Conservation (phyloP, 2,888 invertebrate genomes). For the Cenopis cana region DNA sequence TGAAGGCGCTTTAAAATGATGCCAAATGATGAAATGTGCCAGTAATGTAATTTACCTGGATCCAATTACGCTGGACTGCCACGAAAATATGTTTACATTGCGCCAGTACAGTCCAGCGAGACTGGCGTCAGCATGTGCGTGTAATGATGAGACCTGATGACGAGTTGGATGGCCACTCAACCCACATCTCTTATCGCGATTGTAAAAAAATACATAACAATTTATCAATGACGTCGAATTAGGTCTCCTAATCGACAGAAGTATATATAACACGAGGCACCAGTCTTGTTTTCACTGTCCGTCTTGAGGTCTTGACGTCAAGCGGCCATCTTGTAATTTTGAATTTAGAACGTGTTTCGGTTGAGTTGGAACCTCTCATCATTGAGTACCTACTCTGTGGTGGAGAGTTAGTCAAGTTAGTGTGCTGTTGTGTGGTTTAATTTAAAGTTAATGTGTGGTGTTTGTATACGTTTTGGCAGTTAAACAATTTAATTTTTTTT, state of each 20-base stretch:
- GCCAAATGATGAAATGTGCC: no score
- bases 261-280: conserved; percentile 28
- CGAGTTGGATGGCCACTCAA: not conserved
- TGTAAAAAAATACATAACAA: conserved; percentile 16
- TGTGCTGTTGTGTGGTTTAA: not conserved
- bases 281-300: conserved; percentile 32
- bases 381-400: not conserved
- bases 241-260: conserved; percentile 32
- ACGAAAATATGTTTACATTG: no score
- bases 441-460: not conserved
- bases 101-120: no score
- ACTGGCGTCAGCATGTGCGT: no score
- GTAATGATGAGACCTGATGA: no score
- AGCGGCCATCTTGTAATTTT: conserved; percentile 32
- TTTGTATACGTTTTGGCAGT: not conserved
- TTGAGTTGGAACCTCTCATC: not conserved
- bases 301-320: conserved; percentile 42
- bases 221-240: conserved; percentile 40
- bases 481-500: not conserved
- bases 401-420: not conserved
- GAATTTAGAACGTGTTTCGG: conserved; percentile 11
- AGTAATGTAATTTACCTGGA: no score
- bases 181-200: conserved; percentile 21
- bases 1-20: no score
- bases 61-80: no score